Evolutionary conservation across 30 jellyfish, hydroid and myxozoan genomes (phyloP).

Genomic region (Haliclystus octoradiatus): DNA sequence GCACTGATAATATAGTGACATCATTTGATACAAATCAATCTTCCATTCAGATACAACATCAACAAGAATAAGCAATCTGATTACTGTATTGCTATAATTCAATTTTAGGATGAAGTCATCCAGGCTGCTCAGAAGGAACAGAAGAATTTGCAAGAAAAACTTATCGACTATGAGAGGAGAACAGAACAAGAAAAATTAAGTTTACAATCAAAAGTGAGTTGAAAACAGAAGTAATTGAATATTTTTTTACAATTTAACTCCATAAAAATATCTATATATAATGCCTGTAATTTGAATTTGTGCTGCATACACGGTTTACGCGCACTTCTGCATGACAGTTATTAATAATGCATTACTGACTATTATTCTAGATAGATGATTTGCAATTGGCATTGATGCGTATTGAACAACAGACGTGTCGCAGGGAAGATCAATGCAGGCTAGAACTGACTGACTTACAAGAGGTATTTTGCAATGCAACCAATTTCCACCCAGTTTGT

Average conservation of each 20-base stretch:
- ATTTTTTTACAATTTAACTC: too few relatives aligned
- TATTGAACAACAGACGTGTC: constrained; percentile 50
- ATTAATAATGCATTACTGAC: too few relatives aligned
- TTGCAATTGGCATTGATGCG: constrained; percentile 46
- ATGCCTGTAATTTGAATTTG: too few relatives aligned
- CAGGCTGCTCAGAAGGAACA: not conserved
- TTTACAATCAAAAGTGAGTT: not conserved
- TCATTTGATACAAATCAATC: too few relatives aligned
- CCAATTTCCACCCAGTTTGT: not conserved
- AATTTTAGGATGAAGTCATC: not conserved
- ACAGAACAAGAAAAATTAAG: not conserved
- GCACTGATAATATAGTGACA: too few relatives aligned
- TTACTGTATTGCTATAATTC: too few relatives aligned
- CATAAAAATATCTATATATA: too few relatives aligned
- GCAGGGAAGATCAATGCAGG: constrained; percentile 61
- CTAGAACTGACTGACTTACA: constrained; percentile 66
- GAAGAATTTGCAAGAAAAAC: not conserved
- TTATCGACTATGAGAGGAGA: not conserved
- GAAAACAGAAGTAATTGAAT: too few relatives aligned
- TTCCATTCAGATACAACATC: too few relatives aligned
- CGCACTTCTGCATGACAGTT: too few relatives aligned
- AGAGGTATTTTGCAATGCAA: constrained; percentile 10
- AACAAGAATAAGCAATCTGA: too few relatives aligned
- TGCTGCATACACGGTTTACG: too few relatives aligned
- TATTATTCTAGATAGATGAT: constrained; percentile 52